Base-by-base conservation (phyloP, 2,113 vertebrate species). In the Elachura formosa region DNA sequence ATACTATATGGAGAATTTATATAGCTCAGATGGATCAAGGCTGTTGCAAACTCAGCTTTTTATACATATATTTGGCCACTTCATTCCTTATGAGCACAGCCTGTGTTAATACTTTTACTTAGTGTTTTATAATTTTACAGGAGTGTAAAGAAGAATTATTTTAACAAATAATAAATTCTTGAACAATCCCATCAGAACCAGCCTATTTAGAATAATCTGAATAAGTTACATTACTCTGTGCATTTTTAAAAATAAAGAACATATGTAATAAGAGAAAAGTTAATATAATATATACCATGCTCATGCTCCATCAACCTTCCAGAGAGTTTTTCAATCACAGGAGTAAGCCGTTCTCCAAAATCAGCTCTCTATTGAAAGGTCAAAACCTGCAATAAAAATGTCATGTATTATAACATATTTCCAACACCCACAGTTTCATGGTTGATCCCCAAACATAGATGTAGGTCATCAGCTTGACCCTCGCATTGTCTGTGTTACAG, bases 361-460 rank as follows among this genome's bases (percentile, higher is more conserved):
- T 82, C 96, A 97, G 97, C 91, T 98, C 96, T 97, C 95, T 97
- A 97, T 90, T 95, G 90, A 96, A 97, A 97, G 97, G 97, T 98
- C 96, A 67, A 98, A 98, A 97, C 97, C 97, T 98, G 98, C 90
- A 98, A 98, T 98, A 98, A 98, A 98, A 98, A 96, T 91, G 96
- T 97, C 97, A 98, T 97, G 97, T 98, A 98, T 98, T 97, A 97
- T 96, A 97, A 97, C 97, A 96, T 97, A 98, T 97, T 98, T 97
- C 96, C 94, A 93, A 96, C 96, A 97, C 95, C 95, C 96, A 94
- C 84, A 97, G 96, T 96, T 98, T 95, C 94, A 97, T 76, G 97
- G 89, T 66, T 97, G 96, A 97, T 97, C 96, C 96, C 93, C 95
- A 95, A 97, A 98, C 92, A 97, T 93, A 94, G 96, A 95, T 85